Evolutionary conservation across 2,113 vertebrate genomes (phyloP).

Genomic region (Percopsis transmontana): DNA sequence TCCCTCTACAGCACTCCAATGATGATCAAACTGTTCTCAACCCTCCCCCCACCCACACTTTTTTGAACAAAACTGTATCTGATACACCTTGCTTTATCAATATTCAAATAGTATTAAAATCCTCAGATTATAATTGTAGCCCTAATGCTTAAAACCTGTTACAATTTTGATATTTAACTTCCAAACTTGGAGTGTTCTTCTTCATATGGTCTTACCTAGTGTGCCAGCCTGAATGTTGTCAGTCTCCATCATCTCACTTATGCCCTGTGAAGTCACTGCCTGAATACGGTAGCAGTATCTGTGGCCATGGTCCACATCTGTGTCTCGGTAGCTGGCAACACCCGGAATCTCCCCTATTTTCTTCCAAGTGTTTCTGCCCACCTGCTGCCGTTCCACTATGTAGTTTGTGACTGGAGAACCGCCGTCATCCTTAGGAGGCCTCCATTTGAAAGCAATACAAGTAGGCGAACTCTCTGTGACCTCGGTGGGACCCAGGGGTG

Average conservation of each 20-base stretch:
- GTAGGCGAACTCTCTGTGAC: slow-evolving; percentile 72
- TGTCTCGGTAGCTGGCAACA: slow-evolving; percentile 76
- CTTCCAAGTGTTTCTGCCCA: slow-evolving; percentile 84
- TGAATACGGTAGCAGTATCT: slow-evolving; percentile 86
- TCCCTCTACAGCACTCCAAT: no score
- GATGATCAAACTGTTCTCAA: no score
- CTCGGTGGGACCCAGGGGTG: slow-evolving; percentile 84
- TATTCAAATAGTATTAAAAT: no score
- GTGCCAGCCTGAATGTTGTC: slow-evolving; percentile 81
- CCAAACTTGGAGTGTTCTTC: no score
- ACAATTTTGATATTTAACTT: no score
- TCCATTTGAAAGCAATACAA: slow-evolving; percentile 84
- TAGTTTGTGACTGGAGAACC: slow-evolving; percentile 82
- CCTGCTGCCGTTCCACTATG: slow-evolving; percentile 80
- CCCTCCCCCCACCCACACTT: no score
- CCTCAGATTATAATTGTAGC: no score
- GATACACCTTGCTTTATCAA: no score
- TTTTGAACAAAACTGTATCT: no score
- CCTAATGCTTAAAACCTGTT: no score
- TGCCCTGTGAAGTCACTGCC: slow-evolving; percentile 81
- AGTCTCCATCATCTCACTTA: slow-evolving; percentile 80
- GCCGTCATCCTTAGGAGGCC: slow-evolving; percentile 84
- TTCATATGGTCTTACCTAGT: slow-evolving; percentile 73
- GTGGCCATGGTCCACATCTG: slow-evolving; percentile 78
- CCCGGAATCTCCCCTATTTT: slow-evolving; percentile 77